Evolutionary conservation across 2,797 vertebrate genomes (phyloP), one percentile per base, ranked within the genome.

Genomic region (Brachyrhaphis roseni): DNA sequence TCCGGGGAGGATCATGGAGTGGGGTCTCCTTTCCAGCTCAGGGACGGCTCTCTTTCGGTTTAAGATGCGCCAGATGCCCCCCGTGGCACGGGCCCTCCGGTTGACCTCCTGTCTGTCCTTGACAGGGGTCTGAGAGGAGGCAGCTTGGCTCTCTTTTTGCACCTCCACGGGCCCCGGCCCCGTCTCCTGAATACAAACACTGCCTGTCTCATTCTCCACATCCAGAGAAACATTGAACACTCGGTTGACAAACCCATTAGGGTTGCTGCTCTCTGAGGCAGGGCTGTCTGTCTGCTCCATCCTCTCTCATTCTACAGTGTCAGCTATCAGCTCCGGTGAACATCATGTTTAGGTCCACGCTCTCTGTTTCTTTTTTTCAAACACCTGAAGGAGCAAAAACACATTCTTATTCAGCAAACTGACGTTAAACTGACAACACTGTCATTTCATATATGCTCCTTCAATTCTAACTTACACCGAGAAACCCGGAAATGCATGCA

Each of bases 1-100:
- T 85, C 96, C 96, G 0, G 97, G 95, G 74, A 98, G 93, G 78
- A 98, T 97, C 97, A 98, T 97, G 59, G 98, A 98, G 91, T 97
- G 97, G 8, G 97, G 97, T 62, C 97, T 93, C 74, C 95, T 96
- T 76, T 96, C 95, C 74, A 92, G 91, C 3, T 95, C 92, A 1
- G 96, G 89, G 16, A 92, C 88, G 8, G 92, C 94, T 92, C 95
- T 97, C 88, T 95, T 97, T 78, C 95, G 90, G 78, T 93, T 96
- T 79, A 98, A 92, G 55, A 98, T 98, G 93, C 96, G 97, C 97
- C 97, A 98, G 84, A 98, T 97, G 36, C 95, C 94, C 49, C 94
- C 94, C 2, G 78, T 94, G 74, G 95, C 94, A 79, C 95, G 97
- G 53, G 94, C 87, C 77, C 90, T 92, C 75, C 92, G 93, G 82